Evolutionary conservation across 2,888 invertebrate genomes (phyloP), one percentile per base, ranked within the genome.

Genomic region (Auanema freiburgensis): DNA sequence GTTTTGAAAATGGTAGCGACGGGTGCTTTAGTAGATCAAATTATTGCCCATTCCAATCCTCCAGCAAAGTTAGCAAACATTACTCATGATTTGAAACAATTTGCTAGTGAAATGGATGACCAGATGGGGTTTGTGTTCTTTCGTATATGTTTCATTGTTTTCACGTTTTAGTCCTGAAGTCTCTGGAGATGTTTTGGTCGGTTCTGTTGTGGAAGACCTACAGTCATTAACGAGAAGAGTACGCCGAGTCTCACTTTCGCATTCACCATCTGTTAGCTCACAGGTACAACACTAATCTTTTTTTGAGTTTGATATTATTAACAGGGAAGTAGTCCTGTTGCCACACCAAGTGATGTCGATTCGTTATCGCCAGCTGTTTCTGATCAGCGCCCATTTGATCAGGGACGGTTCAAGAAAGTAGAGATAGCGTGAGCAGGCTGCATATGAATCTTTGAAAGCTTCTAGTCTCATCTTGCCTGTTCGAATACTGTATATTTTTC

Each of bases 1-100:
- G 66, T 80, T 10, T 58, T 80, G 49, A 79, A 81, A 57, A 80
- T 80, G 80, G 79, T 80, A 11, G 68, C 69, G 21, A 70, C 63
- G 46, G 74, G 74, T 12, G 68, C 69, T 21, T 60, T 74, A 14
- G 74, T 71, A 12, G 74, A 72, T 59, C 66, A 70, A 43, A 74
- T 74, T 23, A 66, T 74, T 42, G 69, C 57, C 10, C 69, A 74
- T 50, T 63, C 69, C 57, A 69, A 72, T 57, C 74, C 74, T 12
- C 71, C 74, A 1, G 64, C 66, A 57, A 68, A 74, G 54, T 56
- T 74, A 6, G 72, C 72, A 33, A 67, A 65, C 50, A 72, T 74
- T 46, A 69, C 66, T 11, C 74, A 74, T 42, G 70, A 72, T 41
- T 65, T 74, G 25, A 63, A 72, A 54, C 67, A 67, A 25, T 61